Evolutionary conservation across 64 coral and sea anemone species (phyloP).

Genomic region (Montipora sp.): DNA sequence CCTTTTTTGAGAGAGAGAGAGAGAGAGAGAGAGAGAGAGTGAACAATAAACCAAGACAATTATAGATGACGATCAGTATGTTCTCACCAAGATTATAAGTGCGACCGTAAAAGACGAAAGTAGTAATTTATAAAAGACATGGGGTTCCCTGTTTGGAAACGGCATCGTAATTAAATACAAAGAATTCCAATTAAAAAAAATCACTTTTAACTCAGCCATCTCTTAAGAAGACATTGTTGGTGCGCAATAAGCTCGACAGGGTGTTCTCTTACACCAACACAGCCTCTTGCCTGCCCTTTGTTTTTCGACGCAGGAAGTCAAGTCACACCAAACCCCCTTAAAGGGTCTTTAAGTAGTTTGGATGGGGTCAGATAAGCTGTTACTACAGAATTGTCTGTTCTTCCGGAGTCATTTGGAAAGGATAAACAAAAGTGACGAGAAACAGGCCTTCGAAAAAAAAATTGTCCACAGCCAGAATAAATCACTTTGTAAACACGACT

Average conservation of each 20-base stretch:
- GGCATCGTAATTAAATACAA: slow-evolving; percentile 36
- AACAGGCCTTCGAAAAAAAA: slow-evolving; percentile 4
- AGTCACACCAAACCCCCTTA: slow-evolving; percentile 48
- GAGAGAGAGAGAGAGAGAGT: not conserved
- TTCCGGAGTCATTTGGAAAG: slow-evolving; percentile 55
- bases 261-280: slow-evolving; percentile 41
- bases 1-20: not conserved
- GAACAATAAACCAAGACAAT: not conserved
- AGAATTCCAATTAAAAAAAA: slow-evolving; percentile 24
- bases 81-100: slow-evolving; percentile 35
- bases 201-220: slow-evolving; percentile 21
- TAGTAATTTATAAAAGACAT: slow-evolving; percentile 8
- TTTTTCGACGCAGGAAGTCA: slow-evolving; percentile 45
- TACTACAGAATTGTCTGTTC: slow-evolving; percentile 45
- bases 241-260: slow-evolving; percentile 18
- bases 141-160: slow-evolving; percentile 27
- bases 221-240: slow-evolving; percentile 54
- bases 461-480: not conserved
- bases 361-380: slow-evolving; percentile 52
- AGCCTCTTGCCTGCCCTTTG: slow-evolving; percentile 36
- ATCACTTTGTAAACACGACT: not conserved
- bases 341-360: slow-evolving; percentile 62
- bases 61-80: not conserved
- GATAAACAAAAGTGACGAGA: slow-evolving; percentile 53
- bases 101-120: not conserved